A percentile compares a stretch with the other conserved stretches of the same genome.
These are phyloP conservation scores for Procambarus virginalis DNA, from an alignment of 1,140 invertebrate genomes.

Conservation along the genomic window DNA sequence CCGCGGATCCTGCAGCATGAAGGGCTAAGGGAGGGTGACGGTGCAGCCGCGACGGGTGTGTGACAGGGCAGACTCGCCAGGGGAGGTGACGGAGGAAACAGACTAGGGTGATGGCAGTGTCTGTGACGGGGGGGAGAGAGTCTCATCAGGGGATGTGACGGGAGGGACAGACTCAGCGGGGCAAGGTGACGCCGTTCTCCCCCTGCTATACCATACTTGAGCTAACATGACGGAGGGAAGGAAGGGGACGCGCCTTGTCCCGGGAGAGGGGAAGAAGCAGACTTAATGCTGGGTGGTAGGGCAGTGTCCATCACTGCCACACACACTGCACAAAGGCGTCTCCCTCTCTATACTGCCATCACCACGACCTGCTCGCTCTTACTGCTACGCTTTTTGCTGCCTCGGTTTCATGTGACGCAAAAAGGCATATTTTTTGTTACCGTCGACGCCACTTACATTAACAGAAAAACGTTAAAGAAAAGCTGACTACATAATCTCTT, in stretches of 20 bases:
- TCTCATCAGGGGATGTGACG: no score
- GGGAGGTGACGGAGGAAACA: no score
- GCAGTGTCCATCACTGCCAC: neutral
- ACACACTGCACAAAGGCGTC: neutral
- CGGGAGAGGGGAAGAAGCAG: neutral
- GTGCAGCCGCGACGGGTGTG: conserved; percentile 13
- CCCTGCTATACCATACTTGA: neutral
- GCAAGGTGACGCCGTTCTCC: neutral
- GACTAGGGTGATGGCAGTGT: no score
- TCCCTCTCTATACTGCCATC: neutral
- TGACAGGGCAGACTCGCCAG: conserved; percentile 1
- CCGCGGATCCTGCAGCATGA: conserved; percentile 50
- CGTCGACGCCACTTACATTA: neutral
- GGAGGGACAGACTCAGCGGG: no score
- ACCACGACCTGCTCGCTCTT: neutral
- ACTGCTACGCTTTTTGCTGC: neutral
- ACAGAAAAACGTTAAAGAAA: no score
- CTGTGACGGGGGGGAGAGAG: no score
- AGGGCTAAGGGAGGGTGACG: conserved; percentile 46
- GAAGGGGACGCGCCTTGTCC: neutral
- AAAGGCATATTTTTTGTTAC: neutral
- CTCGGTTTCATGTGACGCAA: neutral
- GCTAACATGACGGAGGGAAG: neutral
- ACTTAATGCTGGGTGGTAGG: neutral
- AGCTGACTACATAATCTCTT: no score